Evolutionary conservation across 1,140 invertebrate genomes (phyloP).

Genomic region (Aplysia californica): DNA sequence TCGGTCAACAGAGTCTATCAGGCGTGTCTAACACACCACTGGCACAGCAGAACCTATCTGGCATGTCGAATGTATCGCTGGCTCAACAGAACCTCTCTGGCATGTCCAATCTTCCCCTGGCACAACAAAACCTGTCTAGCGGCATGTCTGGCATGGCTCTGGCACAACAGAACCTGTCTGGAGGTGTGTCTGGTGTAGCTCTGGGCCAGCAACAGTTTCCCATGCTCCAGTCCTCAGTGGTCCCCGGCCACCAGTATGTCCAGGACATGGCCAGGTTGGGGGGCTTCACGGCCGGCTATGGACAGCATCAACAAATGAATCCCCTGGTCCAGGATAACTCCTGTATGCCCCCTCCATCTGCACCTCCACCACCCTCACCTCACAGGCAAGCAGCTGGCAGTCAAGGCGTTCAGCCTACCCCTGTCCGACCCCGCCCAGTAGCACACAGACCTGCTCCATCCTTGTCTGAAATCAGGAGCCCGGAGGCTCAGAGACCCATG

Average conservation of each 20-base stretch:
- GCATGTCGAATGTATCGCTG: too few relatives aligned
- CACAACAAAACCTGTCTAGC: too few relatives aligned
- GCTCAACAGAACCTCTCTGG: too few relatives aligned
- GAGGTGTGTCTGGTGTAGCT: too few relatives aligned
- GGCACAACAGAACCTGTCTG: too few relatives aligned
- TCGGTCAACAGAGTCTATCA: background rate
- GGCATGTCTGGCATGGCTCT: too few relatives aligned
- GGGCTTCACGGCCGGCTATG: background rate
- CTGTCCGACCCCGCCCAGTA: background rate
- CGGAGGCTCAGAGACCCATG: conserved; percentile 1
- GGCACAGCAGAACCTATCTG: too few relatives aligned
- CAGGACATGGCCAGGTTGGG: background rate
- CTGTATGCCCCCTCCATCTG: background rate
- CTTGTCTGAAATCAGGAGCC: background rate
- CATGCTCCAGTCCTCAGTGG: background rate
- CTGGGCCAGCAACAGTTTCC: background rate
- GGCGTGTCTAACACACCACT: too few relatives aligned
- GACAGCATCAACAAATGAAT: conserved; percentile 1
- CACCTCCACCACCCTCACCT: background rate
- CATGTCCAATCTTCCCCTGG: too few relatives aligned
- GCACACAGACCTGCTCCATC: background rate
- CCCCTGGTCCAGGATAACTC: background rate
- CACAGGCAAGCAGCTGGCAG: background rate
- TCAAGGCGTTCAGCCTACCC: too few relatives aligned
- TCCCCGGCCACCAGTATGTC: background rate